Base-by-base conservation (phyloP, 2,113 vertebrate genomes). In the Pteropus alecto region DNA sequence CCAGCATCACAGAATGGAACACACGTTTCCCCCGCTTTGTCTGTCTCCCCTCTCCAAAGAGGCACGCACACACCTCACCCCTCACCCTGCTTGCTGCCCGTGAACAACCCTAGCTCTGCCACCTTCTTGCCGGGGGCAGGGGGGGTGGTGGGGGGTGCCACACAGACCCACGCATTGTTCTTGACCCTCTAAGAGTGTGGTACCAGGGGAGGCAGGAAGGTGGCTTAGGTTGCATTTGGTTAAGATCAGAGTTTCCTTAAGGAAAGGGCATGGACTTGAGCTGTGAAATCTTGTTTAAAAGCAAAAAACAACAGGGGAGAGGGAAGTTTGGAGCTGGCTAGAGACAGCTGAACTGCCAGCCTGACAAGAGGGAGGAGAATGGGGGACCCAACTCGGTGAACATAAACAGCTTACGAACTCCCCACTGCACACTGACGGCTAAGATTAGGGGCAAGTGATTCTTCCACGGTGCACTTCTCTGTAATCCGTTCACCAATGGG, bases 361-460 rank as follows among this genome's bases (percentile, higher is more conserved):
- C 89, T 81, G 58, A 81, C 60, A 92, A 51, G 86, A 67, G 88
- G 76, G 61, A 91, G 43, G 88, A 5, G 12, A 48, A 22, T 15
- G 4, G 11, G 11, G 65, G 41, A 41, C 58, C 71, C 56, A 18
- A 12, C 10, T 15, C 14, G 41, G 6, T 1, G 35, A 41, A n/a
- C 30, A 76, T 46, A 35, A 14, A 86, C 96, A 86, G 88, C 87
- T 78, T 93, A 90, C 54, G 79, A 67, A 73, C 93, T 30, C 96
- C 92, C 76, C 94, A 96, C 94, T 84, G 48, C 48, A 51, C 48
- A 14, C 51, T 76, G 81, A 92, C 79, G 89, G 95, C 97, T 95
- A 94, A 97, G 96, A 97, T 92, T 74, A 87, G 93, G 85, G 98
- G 97, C 96, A 98, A 98, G 97, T 96, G 93, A 87, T 98, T 97